phyloP scores from a whole-genome alignment of 2,888 invertebrate species.

The Orthonychiurus folsomi region DNA sequence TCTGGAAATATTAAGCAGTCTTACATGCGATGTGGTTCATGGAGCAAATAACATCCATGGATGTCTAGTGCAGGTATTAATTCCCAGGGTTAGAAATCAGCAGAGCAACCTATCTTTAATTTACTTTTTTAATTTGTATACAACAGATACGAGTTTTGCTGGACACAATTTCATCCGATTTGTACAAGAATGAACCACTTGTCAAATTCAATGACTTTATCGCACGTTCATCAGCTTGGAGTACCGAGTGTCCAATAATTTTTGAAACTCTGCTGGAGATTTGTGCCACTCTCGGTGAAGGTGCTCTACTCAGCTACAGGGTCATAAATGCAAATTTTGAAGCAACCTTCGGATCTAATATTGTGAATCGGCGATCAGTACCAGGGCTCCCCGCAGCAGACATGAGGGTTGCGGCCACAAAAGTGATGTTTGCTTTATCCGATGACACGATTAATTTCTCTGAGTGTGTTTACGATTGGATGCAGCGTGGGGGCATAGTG shows the following conservation, averaged over 20 bases:
- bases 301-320: not conserved
- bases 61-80: conserved; percentile 26
- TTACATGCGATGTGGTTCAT: conserved; percentile 3
- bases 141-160: not conserved
- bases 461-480: conserved; percentile 6
- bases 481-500: not conserved
- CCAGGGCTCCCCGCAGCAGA: conserved; percentile 26
- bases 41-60: conserved; percentile 33
- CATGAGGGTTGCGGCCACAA: conserved; percentile 16
- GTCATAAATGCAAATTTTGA: conserved; percentile 4
- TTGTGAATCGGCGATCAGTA: conserved; percentile 17
- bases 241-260: conserved; percentile 18
- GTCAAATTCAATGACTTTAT: not conserved
- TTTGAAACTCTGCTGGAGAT: conserved; percentile 21
- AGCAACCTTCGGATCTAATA: conserved; percentile 6
- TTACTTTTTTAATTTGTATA: no score
- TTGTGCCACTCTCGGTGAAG: conserved; percentile 7
- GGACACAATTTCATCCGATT: not conserved
- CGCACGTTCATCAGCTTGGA: not conserved
- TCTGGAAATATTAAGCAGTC: conserved; percentile 13
- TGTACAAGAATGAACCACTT: not conserved
- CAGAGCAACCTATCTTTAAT: not conserved
- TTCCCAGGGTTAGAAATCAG: not conserved
- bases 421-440: not conserved
- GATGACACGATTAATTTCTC: not conserved